phyloP scores from a whole-genome alignment of 2,797 vertebrate genomes.

The Sarcophilus harrisii region DNA sequence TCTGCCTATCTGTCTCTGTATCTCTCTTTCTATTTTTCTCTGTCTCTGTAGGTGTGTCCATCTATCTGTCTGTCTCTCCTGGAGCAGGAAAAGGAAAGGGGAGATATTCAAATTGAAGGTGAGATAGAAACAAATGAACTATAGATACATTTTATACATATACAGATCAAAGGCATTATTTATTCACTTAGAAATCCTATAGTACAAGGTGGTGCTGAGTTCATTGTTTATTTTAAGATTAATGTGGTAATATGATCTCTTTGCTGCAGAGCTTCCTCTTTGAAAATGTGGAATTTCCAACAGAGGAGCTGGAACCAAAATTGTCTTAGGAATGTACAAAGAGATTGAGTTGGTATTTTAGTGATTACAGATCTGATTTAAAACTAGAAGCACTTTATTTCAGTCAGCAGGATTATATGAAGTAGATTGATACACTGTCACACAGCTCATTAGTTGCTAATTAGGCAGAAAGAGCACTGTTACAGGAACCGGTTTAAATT shows the following conservation, averaged over 20 bases:
- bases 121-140: not conserved
- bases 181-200: not conserved
- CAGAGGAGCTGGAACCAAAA: not conserved
- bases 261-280: not conserved
- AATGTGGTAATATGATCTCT: not conserved
- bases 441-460: not conserved
- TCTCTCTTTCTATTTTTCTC: not conserved
- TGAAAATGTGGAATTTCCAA: constrained; percentile 1
- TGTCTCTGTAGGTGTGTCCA: not conserved
- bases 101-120: not conserved
- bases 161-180: not conserved
- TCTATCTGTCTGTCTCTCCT: no score
- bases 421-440: not conserved
- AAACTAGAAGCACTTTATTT: not conserved
- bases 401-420: not conserved
- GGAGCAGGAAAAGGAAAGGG: not conserved
- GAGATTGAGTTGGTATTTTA: not conserved
- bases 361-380: not conserved
- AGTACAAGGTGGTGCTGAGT: not conserved
- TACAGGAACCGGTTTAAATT: not conserved
- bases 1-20: not conserved
- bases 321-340: not conserved
- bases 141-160: not conserved
- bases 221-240: not conserved
- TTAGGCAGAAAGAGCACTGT: not conserved